Evolutionary conservation across 2,888 invertebrate genomes (phyloP).

Genomic region (Chymomyza fuscimana): DNA sequence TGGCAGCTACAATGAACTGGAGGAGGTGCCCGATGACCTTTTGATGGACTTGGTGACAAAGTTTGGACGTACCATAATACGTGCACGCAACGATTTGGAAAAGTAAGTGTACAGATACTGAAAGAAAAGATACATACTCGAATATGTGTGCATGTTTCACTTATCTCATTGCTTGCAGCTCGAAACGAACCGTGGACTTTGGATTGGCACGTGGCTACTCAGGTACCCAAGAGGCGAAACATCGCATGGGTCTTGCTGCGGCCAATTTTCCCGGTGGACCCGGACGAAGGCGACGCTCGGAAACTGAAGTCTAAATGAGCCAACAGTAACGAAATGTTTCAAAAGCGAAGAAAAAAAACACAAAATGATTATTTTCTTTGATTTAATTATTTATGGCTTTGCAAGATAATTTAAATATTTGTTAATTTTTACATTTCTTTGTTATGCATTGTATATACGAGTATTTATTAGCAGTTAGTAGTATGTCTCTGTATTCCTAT

Average conservation of each 20-base stretch:
- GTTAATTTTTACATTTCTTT: conserved; percentile 14
- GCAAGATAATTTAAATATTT: conserved; percentile 25
- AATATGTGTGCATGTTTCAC: neutral
- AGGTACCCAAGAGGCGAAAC: conserved; percentile 93
- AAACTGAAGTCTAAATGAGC: conserved; percentile 76
- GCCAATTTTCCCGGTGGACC: conserved; percentile 94
- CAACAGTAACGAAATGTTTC: neutral
- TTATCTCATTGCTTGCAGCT: conserved; percentile 80
- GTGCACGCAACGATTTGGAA: conserved; percentile 89
- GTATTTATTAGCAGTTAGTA: conserved; percentile 19
- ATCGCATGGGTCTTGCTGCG: conserved; percentile 93
- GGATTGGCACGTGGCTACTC: conserved; percentile 94
- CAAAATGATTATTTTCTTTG: conserved; percentile 6
- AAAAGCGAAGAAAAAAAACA: conserved; percentile 8
- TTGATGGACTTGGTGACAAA: conserved; percentile 87
- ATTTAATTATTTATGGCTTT: conserved; percentile 14
- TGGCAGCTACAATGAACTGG: conserved; percentile 82
- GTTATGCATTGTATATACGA: conserved; percentile 52
- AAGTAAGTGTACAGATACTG: conserved; percentile 83
- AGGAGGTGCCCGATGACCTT: conserved; percentile 89
- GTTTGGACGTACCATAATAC: conserved; percentile 87
- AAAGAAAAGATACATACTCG: neutral
- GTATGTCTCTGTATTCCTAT: conserved; percentile 4
- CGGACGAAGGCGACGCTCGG: conserved; percentile 90
- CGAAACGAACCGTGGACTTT: conserved; percentile 92